Percentiles rank a stretch among this genome's conserved stretches.
Conservation (phyloP, 2,888 invertebrate species). For the Mamestra brassicae region DNA sequence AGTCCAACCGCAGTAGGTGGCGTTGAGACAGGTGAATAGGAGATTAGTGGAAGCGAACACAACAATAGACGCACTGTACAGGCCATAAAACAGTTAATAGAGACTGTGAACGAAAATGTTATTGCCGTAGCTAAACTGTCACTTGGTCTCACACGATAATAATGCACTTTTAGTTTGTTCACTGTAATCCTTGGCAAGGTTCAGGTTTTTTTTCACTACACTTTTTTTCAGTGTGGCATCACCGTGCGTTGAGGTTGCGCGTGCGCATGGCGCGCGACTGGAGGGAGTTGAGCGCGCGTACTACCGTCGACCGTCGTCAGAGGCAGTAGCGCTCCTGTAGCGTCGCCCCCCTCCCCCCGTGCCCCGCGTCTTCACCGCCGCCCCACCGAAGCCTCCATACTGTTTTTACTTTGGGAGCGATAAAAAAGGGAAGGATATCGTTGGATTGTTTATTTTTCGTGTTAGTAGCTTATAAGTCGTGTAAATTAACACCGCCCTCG, state of each 20-base stretch:
- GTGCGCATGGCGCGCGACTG: conserved; percentile 86
- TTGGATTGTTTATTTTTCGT: conserved; percentile 89
- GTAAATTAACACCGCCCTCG: conserved; percentile 87
- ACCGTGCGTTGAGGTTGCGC: conserved; percentile 81
- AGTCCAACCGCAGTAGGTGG: conserved; percentile 85
- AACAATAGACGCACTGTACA: conserved; percentile 87
- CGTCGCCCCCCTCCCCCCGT: conserved; percentile 74
- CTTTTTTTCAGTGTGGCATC: conserved; percentile 71
- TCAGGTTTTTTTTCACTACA: conserved; percentile 67
- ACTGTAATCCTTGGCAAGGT: conserved; percentile 85
- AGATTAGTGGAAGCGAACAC: conserved; percentile 87
- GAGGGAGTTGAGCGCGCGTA: conserved; percentile 88
- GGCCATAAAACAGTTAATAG: conserved; percentile 88
- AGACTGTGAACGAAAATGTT: conserved; percentile 78
- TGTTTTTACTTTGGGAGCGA: conserved; percentile 86
- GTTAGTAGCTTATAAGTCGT: conserved; percentile 89
- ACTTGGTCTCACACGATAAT: conserved; percentile 68
- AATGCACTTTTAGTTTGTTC: conserved; percentile 70
- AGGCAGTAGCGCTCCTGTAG: conserved; percentile 90
- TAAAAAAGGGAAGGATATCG: conserved; percentile 89
- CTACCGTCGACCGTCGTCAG: conserved; percentile 84
- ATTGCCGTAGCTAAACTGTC: conserved; percentile 74
- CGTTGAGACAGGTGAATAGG: conserved; percentile 86
- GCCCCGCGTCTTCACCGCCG: conserved; percentile 65
- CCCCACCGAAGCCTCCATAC: conserved; percentile 82